Percentiles rank a stretch among this genome's conserved stretches.
Evolutionary conservation across 1,140 invertebrate species (phyloP).

Genomic region (Drosophila erecta): DNA sequence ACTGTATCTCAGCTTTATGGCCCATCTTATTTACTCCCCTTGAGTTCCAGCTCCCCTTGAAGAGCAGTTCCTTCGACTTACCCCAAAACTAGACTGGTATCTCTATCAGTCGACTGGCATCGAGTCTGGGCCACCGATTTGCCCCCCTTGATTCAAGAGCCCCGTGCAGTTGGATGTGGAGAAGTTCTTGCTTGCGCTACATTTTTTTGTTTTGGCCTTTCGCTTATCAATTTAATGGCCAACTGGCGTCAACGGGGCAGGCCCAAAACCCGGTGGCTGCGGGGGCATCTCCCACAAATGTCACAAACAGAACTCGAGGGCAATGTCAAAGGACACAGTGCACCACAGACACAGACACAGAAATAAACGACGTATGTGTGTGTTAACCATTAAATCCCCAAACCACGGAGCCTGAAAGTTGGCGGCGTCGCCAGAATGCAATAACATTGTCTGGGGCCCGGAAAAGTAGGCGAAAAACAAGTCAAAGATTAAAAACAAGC

Average conservation of each 20-base stretch:
- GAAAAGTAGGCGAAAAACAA: conserved; percentile 65
- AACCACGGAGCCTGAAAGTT: conserved; percentile 21
- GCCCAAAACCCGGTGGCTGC: conserved; percentile 12
- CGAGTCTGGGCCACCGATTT: no score
- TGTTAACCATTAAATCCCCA: conserved; percentile 66
- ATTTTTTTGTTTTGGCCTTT: conserved; percentile 37
- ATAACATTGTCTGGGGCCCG: conserved; percentile 72
- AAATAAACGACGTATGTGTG: conserved; percentile 6
- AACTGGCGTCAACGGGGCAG: conserved; percentile 63
- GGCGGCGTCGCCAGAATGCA: conserved; percentile 72
- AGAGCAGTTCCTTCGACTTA: background rate
- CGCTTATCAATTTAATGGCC: conserved; percentile 81
- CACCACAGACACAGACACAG: conserved; percentile 49
- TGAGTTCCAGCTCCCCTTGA: background rate
- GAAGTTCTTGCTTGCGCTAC: conserved; percentile 17
- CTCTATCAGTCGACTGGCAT: conserved; percentile 60
- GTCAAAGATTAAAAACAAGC: conserved; percentile 82
- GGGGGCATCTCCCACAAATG: conserved; percentile 53
- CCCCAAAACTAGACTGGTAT: background rate
- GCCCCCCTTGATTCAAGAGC: background rate
- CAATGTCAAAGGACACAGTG: conserved; percentile 53
- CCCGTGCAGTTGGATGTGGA: conserved; percentile 56
- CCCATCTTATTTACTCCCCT: background rate
- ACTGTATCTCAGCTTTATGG: background rate
- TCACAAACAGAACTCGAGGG: conserved; percentile 66